A percentile compares a stretch with the other conserved stretches of the same genome.
Conservation (phyloP, 2,888 invertebrate genomes). For the Ophonus ardosiacus region DNA sequence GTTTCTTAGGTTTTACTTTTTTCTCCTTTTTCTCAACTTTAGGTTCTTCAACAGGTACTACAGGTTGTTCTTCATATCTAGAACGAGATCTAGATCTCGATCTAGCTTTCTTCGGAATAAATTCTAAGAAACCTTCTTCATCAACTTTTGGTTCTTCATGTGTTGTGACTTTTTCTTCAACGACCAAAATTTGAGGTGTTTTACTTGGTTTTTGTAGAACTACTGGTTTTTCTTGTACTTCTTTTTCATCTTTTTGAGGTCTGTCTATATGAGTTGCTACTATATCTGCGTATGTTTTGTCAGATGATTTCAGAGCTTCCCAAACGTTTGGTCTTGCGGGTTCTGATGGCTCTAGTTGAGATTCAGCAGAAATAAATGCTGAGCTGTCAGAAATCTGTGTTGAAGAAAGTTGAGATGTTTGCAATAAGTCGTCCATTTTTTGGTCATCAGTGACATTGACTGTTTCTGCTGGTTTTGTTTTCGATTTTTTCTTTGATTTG, state of each 20-base stretch:
- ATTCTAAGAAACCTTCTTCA: conserved; percentile 51
- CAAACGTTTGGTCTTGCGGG: conserved; percentile 17
- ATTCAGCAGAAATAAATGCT: conserved; percentile 20
- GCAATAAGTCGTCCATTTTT: conserved; percentile 2
- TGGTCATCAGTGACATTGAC: conserved; percentile 49
- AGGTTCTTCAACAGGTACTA: background rate
- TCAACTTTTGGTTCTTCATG: conserved; percentile 42
- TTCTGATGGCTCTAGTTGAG: background rate
- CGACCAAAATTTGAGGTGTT: conserved; percentile 40
- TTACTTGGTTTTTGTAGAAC: background rate
- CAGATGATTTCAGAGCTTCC: conserved; percentile 41
- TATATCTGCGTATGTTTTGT: conserved; percentile 53
- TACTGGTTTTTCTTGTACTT: conserved; percentile 7
- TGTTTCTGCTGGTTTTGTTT: conserved; percentile 7
- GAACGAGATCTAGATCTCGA: conserved; percentile 52
- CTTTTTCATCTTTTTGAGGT: conserved; percentile 6
- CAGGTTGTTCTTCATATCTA: conserved; percentile 11
- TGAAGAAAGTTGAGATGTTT: background rate
- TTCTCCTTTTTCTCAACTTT: conserved; percentile 6
- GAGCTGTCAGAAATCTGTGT: background rate
- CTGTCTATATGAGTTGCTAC: conserved; percentile 35
- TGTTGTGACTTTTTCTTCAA: conserved; percentile 6
- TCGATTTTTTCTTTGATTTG: conserved; percentile 37
- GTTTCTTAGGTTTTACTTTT: conserved; percentile 21
- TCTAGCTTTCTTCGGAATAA: conserved; percentile 46